Conservation (phyloP, 2,888 invertebrate species). For the Onchidella celtica region DNA sequence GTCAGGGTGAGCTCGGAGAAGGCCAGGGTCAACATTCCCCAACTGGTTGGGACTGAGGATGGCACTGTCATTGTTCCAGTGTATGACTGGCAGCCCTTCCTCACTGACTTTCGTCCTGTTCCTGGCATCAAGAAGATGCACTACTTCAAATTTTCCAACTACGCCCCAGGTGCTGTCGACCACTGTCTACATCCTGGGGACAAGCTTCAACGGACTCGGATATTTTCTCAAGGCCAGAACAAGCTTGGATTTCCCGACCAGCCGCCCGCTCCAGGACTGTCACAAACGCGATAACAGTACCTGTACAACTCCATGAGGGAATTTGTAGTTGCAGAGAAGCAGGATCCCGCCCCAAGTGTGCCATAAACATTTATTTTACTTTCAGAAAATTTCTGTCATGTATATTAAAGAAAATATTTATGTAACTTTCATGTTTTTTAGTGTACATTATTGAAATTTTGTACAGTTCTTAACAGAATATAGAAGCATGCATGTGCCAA, state of each 20-base stretch:
- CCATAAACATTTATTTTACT: neutral
- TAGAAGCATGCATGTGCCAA: neutral
- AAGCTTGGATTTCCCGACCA: neutral
- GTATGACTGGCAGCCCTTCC: slow-evolving; percentile 48
- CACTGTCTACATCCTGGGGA: neutral
- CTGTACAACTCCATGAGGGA: neutral
- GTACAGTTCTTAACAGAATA: neutral
- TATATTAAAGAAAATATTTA: neutral
- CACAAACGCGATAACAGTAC: neutral
- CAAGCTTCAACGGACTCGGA: neutral
- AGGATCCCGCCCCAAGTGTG: neutral
- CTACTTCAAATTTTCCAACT: neutral
- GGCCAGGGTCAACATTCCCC: slow-evolving; percentile 45
- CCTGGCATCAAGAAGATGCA: neutral
- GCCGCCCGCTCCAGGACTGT: neutral
- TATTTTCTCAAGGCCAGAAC: neutral
- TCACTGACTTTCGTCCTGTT: neutral
- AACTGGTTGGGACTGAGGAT: slow-evolving; percentile 48
- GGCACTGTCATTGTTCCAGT: slow-evolving; percentile 42
- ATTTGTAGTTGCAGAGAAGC: neutral
- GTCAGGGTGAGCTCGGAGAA: slow-evolving; percentile 45
- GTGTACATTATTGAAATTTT: neutral
- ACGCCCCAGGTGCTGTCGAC: neutral
- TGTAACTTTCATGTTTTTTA: neutral
- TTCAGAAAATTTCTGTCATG: neutral